A percentile compares a stretch with the other conserved stretches of the same genome.
Conservation (phyloP, 35 echinoderm and acorn worm species). For the Apostichopus californicus region DNA sequence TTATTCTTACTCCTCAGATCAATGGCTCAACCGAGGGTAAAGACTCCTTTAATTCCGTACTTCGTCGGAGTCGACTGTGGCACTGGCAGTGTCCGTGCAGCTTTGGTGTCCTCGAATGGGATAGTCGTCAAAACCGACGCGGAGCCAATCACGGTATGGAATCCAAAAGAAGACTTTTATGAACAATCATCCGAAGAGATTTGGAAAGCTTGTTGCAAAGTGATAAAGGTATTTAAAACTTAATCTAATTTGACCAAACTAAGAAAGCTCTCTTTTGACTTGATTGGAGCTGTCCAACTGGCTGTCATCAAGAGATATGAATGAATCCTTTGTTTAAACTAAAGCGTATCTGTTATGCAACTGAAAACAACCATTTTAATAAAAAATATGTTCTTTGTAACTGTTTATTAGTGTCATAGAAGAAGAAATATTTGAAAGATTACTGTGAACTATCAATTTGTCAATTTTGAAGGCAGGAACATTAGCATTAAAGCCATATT, state of each 20-base stretch:
- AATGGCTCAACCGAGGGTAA: neutral
- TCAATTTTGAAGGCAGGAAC: no score
- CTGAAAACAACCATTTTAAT: no score
- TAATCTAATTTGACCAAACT: neutral
- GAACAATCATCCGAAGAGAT: slow-evolving; percentile 93
- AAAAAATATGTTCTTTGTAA: no score
- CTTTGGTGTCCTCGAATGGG: slow-evolving; percentile 67
- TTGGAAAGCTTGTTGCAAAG: slow-evolving; percentile 74
- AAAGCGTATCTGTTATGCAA: neutral
- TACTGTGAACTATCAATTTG: no score
- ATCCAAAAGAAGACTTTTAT: slow-evolving; percentile 68
- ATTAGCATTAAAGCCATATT: no score
- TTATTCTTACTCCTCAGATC: neutral
- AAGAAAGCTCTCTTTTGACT: neutral
- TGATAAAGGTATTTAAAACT: slow-evolving; percentile 72
- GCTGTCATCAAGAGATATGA: neutral
- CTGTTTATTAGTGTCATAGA: no score
- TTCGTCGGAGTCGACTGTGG: slow-evolving; percentile 95
- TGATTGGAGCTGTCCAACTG: neutral
- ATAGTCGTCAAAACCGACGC: slow-evolving; percentile 43
- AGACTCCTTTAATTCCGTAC: slow-evolving; percentile 2
- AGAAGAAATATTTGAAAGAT: no score
- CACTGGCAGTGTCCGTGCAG: slow-evolving; percentile 77
- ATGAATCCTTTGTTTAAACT: neutral
- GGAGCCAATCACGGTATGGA: slow-evolving; percentile 72